Evolutionary conservation across 2,113 vertebrate species (phyloP), one percentile per base, ranked within the genome.

Genomic region (Oophaga pumilio): DNA sequence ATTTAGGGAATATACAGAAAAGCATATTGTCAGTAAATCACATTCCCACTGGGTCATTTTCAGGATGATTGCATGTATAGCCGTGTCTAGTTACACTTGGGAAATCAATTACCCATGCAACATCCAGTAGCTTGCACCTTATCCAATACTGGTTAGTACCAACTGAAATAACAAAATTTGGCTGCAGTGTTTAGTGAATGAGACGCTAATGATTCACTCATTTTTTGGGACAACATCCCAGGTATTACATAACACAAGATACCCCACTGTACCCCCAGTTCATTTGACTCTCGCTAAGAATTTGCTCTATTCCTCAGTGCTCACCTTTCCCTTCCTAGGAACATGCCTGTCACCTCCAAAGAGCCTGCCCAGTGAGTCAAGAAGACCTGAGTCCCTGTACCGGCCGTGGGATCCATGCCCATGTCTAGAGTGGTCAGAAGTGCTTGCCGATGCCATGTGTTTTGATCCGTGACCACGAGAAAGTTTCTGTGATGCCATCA

Each of bases 311-410:
- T 95, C 94, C 96, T 96, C 93, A 84, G 94, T 92, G 95, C 95
- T 96, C 98, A 99, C 98, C 98, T 99, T 99, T 95, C 95, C 96
- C 96, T 97, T 96, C 92, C 96, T 98, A 92, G 95, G 94, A 82
- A 91, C 94, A 89, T 97, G 96, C 93, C 96, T 97, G 93, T 99
- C 97, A 80, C 96, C 97, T 91, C 97, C 96, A 93, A 99, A 99
- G 96, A 99, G 97, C 91, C 96, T 97, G 90, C 98, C 98, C 90
- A 99, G 96, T 91, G 98, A 97, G 93, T 99, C 97, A 91, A 99
- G 94, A 89, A 99, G 91, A 89, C 97, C 95, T 1, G 97, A 95
- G 95, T 95, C 96, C 94, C 98, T 96, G 96, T 97, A 97, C 89
- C 94, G 92, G 5, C 95, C 93, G 59, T 95, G 94, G 93, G 97